Evolutionary conservation across 2,888 invertebrate species (phyloP).

Genomic region (Macrophya alboannulata): DNA sequence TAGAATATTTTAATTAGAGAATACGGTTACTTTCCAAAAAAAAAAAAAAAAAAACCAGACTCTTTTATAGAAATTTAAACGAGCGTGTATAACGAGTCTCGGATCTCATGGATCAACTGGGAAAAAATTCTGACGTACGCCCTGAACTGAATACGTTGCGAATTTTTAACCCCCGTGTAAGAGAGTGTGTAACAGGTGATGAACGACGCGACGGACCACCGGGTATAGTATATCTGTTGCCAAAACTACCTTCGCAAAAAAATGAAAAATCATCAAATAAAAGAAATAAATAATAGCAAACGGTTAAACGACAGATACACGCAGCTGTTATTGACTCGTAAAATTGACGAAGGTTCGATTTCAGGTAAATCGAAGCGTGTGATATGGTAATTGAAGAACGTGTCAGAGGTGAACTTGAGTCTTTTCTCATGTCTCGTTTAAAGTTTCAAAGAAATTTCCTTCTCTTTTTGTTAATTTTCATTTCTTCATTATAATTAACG

Average conservation of each 20-base stretch:
- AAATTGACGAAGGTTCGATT: conserved; percentile 24
- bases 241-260: not conserved
- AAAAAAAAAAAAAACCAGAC: not conserved
- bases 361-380: not conserved
- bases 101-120: no score
- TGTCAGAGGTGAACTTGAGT: not conserved
- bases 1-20: not conserved
- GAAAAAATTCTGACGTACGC: no score
- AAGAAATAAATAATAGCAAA: no score
- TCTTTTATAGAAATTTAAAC: not conserved
- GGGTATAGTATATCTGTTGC: not conserved
- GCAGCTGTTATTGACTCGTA: not conserved
- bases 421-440: not conserved
- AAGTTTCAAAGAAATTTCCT: not conserved
- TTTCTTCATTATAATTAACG: not conserved
- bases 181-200: conserved; percentile 29
- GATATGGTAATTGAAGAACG: not conserved
- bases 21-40: not conserved
- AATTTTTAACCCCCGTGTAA: not conserved
- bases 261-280: no score
- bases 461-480: no score
- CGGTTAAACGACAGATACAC: not conserved
- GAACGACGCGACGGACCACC: conserved; percentile 17
- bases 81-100: not conserved
- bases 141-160: not conserved